Conservation (phyloP, 2,113 vertebrate genomes). For the Peromyscus leucopus region DNA sequence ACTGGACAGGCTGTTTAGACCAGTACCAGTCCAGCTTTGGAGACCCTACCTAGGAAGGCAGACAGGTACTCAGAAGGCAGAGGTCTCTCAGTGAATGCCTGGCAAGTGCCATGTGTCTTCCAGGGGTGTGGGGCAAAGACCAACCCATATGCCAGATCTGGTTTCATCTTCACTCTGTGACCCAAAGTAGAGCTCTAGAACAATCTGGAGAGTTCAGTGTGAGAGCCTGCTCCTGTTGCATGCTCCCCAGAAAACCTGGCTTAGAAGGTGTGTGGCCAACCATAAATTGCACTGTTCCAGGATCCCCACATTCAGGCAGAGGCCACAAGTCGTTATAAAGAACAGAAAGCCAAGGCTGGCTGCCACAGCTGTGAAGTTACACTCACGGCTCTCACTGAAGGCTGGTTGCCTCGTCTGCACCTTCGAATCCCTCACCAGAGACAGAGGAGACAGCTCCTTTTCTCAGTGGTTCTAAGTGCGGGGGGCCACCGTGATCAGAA, state of each 20-base stretch:
- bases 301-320: neutral
- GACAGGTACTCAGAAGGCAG: too few species aligned
- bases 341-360: neutral
- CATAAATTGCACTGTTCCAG: neutral
- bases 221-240: neutral
- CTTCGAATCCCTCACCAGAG: neutral
- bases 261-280: neutral
- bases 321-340: neutral
- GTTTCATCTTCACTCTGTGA: neutral
- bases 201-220: neutral
- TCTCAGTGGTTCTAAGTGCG: too few species aligned
- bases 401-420: neutral
- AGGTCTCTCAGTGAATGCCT: neutral
- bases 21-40: neutral
- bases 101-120: neutral
- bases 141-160: neutral
- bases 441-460: neutral
- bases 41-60: neutral
- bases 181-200: neutral
- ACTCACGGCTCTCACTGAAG: neutral
- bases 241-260: neutral
- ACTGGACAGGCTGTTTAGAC: too few species aligned
- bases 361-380: rapidly evolving
- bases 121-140: neutral
- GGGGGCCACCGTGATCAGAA: neutral